Evolutionary conservation across 2,113 vertebrate species (phyloP), one percentile per base, ranked within the genome.

Genomic region (Xenopus laevis): DNA sequence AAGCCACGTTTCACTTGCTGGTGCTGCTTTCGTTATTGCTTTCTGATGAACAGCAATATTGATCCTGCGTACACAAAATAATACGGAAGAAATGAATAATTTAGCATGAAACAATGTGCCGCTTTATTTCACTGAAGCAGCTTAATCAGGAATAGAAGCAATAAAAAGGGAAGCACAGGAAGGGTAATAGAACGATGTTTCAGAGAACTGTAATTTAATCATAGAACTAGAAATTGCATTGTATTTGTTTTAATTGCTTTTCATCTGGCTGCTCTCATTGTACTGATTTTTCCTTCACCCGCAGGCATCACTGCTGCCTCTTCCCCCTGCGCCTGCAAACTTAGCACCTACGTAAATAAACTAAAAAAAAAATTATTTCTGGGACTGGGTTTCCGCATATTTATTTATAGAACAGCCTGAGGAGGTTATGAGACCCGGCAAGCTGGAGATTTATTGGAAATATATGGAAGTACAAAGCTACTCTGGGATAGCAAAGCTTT

Each of bases 321-420:
- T 15, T 50, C 15, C 47, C 15, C 47, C 5, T 2, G 1, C 47
- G 2, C 23, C 17, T 55, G 53, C 17, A n/a, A 40, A 16, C 8
- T 55, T 55, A 55, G 53, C 17, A 55, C 53, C 18, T 55, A 55
- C 53, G 53, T 55, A 55, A 55, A 55, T 16, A 55, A n/a, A 55
- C 17, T 17, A n/a, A 55, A 55, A 55, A 55, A 55, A 55, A 55
- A 55, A 18, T 17, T n/a, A n/a, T n/a, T 18, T 55, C 15, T 55
- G 53, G 13, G 53, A 55, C 53, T 55, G 53, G 53, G 13, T 16
- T 8, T 4, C 53, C 53, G 4, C 15, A 9, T 55, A 55, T 16
- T 55, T 16, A 55, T 55, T 55, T 17, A 55, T 55, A 16, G 15
- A 55, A 55, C 16, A n/a, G 53, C 1, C 13, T 55, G 53, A 55